These are phyloP conservation scores for Lamellibrachia satsuma DNA, from an alignment of 2,888 invertebrate species.

Conservation along the genomic window DNA sequence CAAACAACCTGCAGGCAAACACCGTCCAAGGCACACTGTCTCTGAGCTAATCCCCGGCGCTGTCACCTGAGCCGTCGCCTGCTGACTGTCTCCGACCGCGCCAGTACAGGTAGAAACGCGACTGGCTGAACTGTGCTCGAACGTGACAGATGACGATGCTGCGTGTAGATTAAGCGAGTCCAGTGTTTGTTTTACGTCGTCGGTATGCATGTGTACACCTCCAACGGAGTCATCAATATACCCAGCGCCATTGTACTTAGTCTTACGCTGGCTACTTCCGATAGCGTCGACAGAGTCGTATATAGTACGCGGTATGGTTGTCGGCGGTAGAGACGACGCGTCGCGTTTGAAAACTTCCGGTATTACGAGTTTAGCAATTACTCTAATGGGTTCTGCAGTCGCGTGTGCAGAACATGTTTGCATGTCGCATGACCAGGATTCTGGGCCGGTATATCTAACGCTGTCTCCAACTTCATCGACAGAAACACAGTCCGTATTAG, in stretches of 20 bases:
- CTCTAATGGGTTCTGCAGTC: not conserved
- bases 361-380: not conserved
- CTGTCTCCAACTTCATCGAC: not conserved
- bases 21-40: not conserved
- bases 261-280: not conserved
- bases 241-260: not conserved
- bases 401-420: not conserved
- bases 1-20: not conserved
- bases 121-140: not conserved
- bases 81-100: not conserved
- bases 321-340: not conserved
- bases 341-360: not conserved
- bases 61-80: not conserved
- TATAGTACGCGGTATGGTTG: not conserved
- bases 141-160: not conserved
- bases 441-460: not conserved
- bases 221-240: not conserved
- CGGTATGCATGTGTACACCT: not conserved
- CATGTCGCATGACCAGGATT: not conserved
- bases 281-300: not conserved
- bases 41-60: not conserved
- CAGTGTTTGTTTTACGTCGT: not conserved
- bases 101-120: not conserved
- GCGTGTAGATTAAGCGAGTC: not conserved
- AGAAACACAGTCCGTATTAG: not conserved